Evolutionary conservation across 2,113 vertebrate species (phyloP).

Genomic region (Brachyhypopomus gauderio): DNA sequence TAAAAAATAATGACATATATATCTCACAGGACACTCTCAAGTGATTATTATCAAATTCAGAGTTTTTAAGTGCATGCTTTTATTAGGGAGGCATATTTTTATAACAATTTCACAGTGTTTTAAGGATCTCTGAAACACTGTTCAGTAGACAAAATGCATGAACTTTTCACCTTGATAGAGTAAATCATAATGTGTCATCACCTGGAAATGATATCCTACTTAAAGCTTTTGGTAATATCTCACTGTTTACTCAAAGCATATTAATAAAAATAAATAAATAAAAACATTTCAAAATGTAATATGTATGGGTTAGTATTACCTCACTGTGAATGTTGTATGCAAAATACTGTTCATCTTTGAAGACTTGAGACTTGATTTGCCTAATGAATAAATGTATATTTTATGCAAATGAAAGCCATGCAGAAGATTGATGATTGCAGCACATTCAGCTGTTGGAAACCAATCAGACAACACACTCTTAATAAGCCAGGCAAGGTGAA

Average conservation of each 20-base stretch:
- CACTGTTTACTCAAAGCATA: conserved; percentile 17
- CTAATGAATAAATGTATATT: conserved; percentile 59
- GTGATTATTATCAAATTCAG: no score
- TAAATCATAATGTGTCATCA: neutral
- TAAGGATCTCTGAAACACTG: neutral
- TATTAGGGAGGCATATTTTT: no score
- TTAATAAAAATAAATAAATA: conserved; percentile 13
- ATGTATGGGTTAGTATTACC: conserved; percentile 47
- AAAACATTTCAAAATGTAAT: conserved; percentile 37
- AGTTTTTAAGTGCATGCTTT: no score
- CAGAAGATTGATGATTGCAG: conserved; percentile 55
- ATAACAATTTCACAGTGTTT: no score
- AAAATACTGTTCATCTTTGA: conserved; percentile 53
- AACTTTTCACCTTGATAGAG: neutral
- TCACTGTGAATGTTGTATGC: conserved; percentile 44
- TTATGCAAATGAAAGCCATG: conserved; percentile 50
- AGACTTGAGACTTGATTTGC: conserved; percentile 52
- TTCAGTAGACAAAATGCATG: neutral
- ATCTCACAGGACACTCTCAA: no score
- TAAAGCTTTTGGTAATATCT: conserved; percentile 18
- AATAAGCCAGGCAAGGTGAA: conserved; percentile 55
- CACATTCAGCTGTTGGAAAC: conserved; percentile 53
- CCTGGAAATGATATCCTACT: neutral
- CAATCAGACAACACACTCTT: conserved; percentile 54
- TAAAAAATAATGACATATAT: no score